These are phyloP conservation scores for Antitype chi DNA, from an alignment of 2,888 invertebrate genomes.

Conservation along the genomic window DNA sequence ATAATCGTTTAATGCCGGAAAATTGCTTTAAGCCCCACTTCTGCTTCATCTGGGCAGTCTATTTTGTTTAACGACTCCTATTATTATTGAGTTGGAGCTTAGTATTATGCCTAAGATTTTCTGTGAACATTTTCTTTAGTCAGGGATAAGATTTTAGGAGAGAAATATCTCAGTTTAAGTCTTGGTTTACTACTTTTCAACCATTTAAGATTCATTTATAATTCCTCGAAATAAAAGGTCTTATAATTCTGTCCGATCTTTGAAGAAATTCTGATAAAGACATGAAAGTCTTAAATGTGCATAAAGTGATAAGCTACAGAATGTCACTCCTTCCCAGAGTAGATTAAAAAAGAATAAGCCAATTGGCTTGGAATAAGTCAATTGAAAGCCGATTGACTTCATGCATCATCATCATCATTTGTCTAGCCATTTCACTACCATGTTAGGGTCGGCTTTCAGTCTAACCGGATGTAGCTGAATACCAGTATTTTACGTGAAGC, in stretches of 20 bases:
- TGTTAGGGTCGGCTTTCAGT: no score
- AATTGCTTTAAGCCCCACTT: constrained; percentile 57
- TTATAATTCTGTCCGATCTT: constrained; percentile 1
- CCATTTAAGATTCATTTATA: constrained; percentile 34
- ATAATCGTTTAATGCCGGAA: constrained; percentile 62
- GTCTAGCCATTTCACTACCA: no score
- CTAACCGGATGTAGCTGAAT: no score
- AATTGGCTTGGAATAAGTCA: no score
- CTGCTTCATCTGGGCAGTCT: constrained; percentile 43
- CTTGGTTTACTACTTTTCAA: constrained; percentile 29
- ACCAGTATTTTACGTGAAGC: no score
- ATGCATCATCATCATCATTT: no score
- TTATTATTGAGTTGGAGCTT: constrained; percentile 48
- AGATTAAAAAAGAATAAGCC: constrained; percentile 21
- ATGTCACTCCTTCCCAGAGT: not conserved
- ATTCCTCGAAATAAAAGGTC: constrained; percentile 11
- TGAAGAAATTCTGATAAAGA: constrained; percentile 7
- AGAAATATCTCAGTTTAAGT: constrained; percentile 30
- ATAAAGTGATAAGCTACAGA: not conserved
- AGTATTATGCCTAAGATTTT: constrained; percentile 27
- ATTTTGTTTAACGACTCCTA: constrained; percentile 54
- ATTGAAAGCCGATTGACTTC: not conserved
- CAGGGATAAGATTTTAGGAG: constrained; percentile 18
- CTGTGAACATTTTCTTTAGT: constrained; percentile 22
- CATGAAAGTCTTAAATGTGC: not conserved